Percentiles rank a stretch among this genome's conserved stretches.
Conservation (phyloP, 2,113 vertebrate species). For the Stictonetta naevosa region DNA sequence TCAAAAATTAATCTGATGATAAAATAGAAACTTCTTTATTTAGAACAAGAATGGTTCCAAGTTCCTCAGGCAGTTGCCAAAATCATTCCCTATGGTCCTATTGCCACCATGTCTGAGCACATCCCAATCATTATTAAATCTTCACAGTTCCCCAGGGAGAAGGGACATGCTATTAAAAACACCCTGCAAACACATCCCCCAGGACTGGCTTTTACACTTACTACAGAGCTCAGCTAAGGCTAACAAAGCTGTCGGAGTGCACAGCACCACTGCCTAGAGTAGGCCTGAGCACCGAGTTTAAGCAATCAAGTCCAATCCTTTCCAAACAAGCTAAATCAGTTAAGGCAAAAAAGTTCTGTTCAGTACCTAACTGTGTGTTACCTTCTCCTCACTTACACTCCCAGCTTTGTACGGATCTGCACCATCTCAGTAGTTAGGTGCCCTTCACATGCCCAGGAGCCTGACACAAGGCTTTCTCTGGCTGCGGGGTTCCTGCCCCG, state of each 20-base stretch:
- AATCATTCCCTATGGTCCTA: not conserved
- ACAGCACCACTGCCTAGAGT: not conserved
- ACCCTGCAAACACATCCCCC: not conserved
- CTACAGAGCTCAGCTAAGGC: not conserved
- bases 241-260: not conserved
- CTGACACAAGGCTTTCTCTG: not conserved
- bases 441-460: not conserved
- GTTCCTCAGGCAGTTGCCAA: not conserved
- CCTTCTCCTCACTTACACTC: fast-evolving
- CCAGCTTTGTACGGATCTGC: not conserved
- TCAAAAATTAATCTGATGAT: constrained; percentile 36
- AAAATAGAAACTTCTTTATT: constrained; percentile 40
- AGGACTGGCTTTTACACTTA: not conserved
- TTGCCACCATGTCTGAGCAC: constrained; percentile 9
- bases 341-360: not conserved
- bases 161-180: not conserved
- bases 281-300: not conserved
- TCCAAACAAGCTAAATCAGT: not conserved
- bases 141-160: not conserved
- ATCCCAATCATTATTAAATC: constrained; percentile 4
- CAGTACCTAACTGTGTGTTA: not conserved
- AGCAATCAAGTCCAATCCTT: not conserved
- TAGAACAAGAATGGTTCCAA: constrained; percentile 32
- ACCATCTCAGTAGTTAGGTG: not conserved
- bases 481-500: not conserved